Conservation (phyloP, 2,113 vertebrate species). For the Callipepla squamata region DNA sequence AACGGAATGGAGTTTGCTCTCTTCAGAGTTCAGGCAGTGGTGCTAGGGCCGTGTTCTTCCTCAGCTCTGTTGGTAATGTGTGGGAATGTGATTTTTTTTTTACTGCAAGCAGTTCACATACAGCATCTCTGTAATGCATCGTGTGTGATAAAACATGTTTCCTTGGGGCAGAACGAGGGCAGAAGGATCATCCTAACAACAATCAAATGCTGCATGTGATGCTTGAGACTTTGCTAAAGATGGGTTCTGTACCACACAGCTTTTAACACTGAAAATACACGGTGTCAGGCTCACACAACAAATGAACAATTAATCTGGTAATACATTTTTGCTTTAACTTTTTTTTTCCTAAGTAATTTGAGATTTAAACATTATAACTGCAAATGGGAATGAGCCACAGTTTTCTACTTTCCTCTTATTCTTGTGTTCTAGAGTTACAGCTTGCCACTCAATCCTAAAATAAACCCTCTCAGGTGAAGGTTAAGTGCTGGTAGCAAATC, state of each 20-base stretch:
- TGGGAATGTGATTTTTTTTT: background rate
- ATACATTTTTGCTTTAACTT: background rate
- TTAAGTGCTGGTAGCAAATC: slow-evolving; percentile 37
- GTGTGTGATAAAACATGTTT: background rate
- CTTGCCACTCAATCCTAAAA: slow-evolving; percentile 4
- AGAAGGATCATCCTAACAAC: background rate
- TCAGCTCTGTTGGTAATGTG: background rate
- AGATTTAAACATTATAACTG: background rate
- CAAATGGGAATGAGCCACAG: background rate
- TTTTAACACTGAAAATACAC: background rate
- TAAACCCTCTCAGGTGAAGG: slow-evolving; percentile 7
- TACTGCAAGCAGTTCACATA: background rate
- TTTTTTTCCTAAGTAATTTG: background rate
- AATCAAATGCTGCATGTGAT: background rate
- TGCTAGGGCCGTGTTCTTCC: background rate
- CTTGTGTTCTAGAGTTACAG: background rate
- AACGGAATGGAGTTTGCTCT: background rate
- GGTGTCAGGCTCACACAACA: background rate
- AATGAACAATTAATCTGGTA: background rate
- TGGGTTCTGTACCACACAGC: background rate
- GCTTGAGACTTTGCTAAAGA: background rate
- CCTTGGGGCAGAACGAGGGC: background rate
- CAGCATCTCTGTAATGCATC: background rate
- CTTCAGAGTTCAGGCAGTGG: background rate
- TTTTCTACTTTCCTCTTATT: background rate